Evolutionary conservation across 2,797 vertebrate species (phyloP), one percentile per base, ranked within the genome.

Genomic region (Erithacus rubecula): DNA sequence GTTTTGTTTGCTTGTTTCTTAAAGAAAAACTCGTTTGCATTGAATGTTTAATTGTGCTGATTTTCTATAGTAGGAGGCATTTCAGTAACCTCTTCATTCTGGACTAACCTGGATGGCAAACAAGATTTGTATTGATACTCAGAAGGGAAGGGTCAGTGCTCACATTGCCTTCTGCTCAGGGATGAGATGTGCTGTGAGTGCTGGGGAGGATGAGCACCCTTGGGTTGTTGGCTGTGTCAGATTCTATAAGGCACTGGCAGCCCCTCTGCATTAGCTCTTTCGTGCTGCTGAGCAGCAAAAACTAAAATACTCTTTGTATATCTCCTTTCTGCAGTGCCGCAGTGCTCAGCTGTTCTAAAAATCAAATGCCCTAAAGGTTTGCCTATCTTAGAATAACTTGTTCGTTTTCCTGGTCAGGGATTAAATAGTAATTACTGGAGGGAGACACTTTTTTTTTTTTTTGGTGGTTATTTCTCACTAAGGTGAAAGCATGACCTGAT

Each of bases 201-300:
- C 94, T 67, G 82, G 84, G 67, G 94, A 91, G 90, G 88, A 36
- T 2, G 80, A 76, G 78, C 88, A 95, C 88, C 96, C 96, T 87
- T 93, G 90, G 95, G 92, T 95, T 76, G 92, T 74, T 95, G 1
- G 0, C 6, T 76, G 92, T 96, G 96, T 96, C 96, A 96, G 21
- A 63, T 95, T 92, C 63, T 5, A 96, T 96, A 83, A 96, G 88
- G 92, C 26, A 0, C 93, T 41, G 91, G 79, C 94, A 94, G 93
- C 93, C 90, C 90, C 6, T 0, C 85, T 90, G 94, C 93, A 37
- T 94, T 89, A 51, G 72, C 83, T 83, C 83, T 58, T 46, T 85
- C 23, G 1, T 94, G 91, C 93, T 82, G 74, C 55, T 76, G 88
- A 94, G 83, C 93, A 95, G 90, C 86, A 90, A 79, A 79, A 93